Percentiles rank a stretch among this genome's conserved stretches.
Evolutionary conservation across 1,140 invertebrate genomes (phyloP).

Genomic region (Drosophila burlai): DNA sequence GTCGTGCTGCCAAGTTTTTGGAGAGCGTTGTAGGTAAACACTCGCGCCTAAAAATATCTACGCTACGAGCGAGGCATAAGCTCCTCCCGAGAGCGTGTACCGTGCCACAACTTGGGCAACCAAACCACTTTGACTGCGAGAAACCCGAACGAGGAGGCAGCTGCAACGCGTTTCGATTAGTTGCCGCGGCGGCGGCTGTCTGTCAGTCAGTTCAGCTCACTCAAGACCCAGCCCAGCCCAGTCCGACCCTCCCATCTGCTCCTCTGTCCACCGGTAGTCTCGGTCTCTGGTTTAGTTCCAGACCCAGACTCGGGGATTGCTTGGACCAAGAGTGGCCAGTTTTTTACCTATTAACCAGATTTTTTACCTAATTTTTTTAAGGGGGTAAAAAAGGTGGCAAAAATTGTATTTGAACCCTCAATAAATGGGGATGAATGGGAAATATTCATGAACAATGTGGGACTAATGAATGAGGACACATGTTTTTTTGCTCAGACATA

Average conservation of each 20-base stretch:
- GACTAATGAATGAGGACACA: constrained; percentile 7
- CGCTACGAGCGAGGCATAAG: constrained; percentile 34
- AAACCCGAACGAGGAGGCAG: constrained; percentile 61
- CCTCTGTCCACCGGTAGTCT: constrained; percentile 15
- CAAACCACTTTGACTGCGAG: constrained; percentile 73
- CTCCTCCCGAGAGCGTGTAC: constrained; percentile 39
- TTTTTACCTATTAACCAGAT: constrained; percentile 22
- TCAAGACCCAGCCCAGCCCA: constrained; percentile 40
- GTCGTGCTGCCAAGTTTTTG: constrained; percentile 64
- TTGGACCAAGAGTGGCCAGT: not conserved
- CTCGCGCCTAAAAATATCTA: constrained; percentile 79
- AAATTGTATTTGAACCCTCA: not conserved
- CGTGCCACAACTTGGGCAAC: constrained; percentile 78
- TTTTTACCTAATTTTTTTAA: not conserved
- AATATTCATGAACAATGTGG: constrained; percentile 1
- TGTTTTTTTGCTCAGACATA: not conserved
- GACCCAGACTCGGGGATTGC: constrained; percentile 20
- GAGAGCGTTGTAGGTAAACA: constrained; percentile 76
- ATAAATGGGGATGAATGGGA: not conserved
- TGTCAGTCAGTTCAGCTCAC: constrained; percentile 51
- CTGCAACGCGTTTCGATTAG: constrained; percentile 83
- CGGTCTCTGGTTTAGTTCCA: constrained; percentile 29
- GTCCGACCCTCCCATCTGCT: not conserved
- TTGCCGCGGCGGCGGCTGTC: constrained; percentile 56
- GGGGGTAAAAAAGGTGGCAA: not conserved